phyloP scores from a whole-genome alignment of 1,140 invertebrate genomes.

The Lepidurus packardi region DNA sequence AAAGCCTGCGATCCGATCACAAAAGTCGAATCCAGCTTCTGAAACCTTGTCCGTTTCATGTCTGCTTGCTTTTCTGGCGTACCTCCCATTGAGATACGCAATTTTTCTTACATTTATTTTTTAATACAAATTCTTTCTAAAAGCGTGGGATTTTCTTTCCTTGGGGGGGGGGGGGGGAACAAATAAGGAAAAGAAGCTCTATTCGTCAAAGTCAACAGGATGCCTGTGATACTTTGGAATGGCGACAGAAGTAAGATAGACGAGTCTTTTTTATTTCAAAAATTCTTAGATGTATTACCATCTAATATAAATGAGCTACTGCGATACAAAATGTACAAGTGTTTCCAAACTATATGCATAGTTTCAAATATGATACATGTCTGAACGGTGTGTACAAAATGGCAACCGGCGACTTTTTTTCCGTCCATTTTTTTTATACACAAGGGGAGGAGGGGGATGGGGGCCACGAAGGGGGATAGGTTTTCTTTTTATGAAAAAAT shows the following conservation, averaged over 20 bases:
- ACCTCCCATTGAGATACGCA: too few relatives aligned
- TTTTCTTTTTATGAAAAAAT: conserved; percentile 16
- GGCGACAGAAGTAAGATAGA: not conserved
- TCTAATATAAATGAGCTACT: conserved; percentile 22
- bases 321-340: conserved; percentile 22
- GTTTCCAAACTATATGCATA: conserved; percentile 20
- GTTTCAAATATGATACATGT: conserved; percentile 22
- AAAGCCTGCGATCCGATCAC: too few relatives aligned
- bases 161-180: too few relatives aligned
- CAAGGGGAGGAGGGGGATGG: not conserved
- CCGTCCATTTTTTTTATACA: conserved; percentile 19
- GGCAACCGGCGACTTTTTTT: conserved; percentile 21
- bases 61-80: too few relatives aligned
- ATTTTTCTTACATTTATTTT: too few relatives aligned
- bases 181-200: too few relatives aligned
- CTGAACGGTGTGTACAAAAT: conserved; percentile 21
- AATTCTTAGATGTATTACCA: conserved; percentile 22
- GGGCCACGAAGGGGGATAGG: conserved; percentile 9
- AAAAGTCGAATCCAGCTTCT: too few relatives aligned
- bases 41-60: too few relatives aligned
- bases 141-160: too few relatives aligned
- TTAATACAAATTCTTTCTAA: too few relatives aligned
- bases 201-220: too few relatives aligned
- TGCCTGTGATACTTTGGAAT: not conserved
- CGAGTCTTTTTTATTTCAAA: conserved; percentile 9